Percentiles rank a stretch among this genome's conserved stretches.
phyloP scores from a whole-genome alignment of 2,113 vertebrate genomes.

The Pithys albifrons region DNA sequence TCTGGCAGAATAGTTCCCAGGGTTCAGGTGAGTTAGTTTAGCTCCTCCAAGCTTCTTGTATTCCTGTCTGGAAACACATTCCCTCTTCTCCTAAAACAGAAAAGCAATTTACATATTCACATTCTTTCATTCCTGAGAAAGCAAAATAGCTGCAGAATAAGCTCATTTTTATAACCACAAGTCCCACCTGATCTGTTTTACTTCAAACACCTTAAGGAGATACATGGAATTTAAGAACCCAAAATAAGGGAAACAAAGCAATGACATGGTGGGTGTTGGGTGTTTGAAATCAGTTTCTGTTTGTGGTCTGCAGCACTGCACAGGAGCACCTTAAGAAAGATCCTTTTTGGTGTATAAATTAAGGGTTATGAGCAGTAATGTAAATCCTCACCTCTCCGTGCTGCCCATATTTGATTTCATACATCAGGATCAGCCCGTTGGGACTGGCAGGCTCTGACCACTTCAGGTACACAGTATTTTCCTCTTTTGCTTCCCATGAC shows the following conservation, averaged over 20 bases:
- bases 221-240: neutral
- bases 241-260: neutral
- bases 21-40: slow-evolving; percentile 85
- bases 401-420: slow-evolving; percentile 91
- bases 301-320: neutral
- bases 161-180: neutral
- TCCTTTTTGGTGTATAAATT: neutral
- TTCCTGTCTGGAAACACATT: slow-evolving; percentile 91
- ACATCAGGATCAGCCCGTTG: slow-evolving; percentile 95
- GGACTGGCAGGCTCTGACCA: slow-evolving; percentile 89
- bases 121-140: neutral
- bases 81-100: slow-evolving; percentile 80
- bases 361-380: neutral
- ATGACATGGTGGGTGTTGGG: neutral
- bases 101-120: neutral
- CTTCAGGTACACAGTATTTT: slow-evolving; percentile 85
- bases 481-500: slow-evolving; percentile 81
- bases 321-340: neutral
- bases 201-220: neutral
- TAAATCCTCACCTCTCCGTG: slow-evolving; percentile 83
- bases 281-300: neutral
- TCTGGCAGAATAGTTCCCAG: slow-evolving; percentile 91
- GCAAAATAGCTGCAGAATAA: neutral
- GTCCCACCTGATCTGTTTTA: neutral
- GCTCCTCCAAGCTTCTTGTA: slow-evolving; percentile 86